Conservation (phyloP, 2,113 vertebrate genomes). For the Seriola dumerili region DNA sequence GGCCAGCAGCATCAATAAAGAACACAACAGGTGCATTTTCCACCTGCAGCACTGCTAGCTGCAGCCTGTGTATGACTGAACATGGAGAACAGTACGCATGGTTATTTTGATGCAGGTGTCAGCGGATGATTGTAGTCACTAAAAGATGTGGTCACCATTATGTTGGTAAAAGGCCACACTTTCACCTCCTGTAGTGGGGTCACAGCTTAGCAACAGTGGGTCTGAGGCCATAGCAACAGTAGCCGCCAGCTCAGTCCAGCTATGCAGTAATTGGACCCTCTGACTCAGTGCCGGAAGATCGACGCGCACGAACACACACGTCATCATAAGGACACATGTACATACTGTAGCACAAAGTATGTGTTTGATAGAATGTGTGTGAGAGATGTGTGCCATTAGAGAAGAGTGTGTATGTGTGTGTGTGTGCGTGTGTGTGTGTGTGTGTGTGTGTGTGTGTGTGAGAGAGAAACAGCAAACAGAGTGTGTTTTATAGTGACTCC, state of each 20-base stretch:
- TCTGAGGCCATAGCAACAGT: slow-evolving; percentile 72
- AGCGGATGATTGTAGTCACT: not conserved
- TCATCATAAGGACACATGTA: slow-evolving; percentile 28
- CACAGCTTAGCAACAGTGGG: slow-evolving; percentile 70
- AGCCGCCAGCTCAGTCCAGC: slow-evolving; percentile 42
- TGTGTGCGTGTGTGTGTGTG: not conserved
- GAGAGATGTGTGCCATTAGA: not conserved
- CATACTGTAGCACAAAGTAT: not conserved
- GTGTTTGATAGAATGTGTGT: slow-evolving; percentile 1
- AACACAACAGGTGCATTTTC: too few relatives aligned
- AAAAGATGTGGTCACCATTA: not conserved
- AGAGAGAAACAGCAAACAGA: not conserved
- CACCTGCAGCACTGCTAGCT: too few relatives aligned
- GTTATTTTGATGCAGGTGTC: too few relatives aligned
- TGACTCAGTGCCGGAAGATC: slow-evolving; percentile 16
- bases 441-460: slow-evolving; percentile 16
- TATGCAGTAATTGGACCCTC: slow-evolving; percentile 60
- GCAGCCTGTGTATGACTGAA: too few relatives aligned
- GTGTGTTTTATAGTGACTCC: slow-evolving; percentile 4
- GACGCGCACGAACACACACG: not conserved
- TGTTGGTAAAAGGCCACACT: slow-evolving; percentile 32
- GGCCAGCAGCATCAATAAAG: too few relatives aligned
- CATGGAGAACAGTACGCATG: too few relatives aligned
- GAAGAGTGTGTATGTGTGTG: not conserved
- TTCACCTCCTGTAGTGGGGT: slow-evolving; percentile 39